These are phyloP conservation scores for Antitype chi DNA, from an alignment of 2,888 invertebrate species.

Conservation along the genomic window DNA sequence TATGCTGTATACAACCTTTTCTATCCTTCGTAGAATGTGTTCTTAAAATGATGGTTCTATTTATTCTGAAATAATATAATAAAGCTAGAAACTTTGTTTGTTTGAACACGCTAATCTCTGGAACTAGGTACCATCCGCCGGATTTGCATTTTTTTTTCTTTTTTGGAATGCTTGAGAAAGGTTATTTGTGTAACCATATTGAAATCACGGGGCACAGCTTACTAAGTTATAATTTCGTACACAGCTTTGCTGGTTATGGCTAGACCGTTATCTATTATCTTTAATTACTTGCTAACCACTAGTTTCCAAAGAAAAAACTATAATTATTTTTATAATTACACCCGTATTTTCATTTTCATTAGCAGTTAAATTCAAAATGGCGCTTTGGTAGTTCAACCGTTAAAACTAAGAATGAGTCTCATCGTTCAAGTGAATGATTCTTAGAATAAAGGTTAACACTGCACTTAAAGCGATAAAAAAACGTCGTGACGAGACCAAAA, in stretches of 20 bases:
- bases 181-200: background rate
- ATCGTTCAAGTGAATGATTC: background rate
- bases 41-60: background rate
- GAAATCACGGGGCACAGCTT: background rate
- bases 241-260: background rate
- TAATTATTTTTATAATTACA: slow-evolving; percentile 6
- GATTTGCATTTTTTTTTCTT: too few relatives aligned
- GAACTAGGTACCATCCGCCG: too few relatives aligned
- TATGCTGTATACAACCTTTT: background rate
- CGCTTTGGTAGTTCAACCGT: too few relatives aligned
- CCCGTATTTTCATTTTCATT: background rate
- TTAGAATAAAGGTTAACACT: background rate
- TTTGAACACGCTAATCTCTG: too few relatives aligned
- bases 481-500: too few relatives aligned
- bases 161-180: background rate
- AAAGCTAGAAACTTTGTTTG: too few relatives aligned
- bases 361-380: slow-evolving; percentile 7
- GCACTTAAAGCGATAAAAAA: background rate
- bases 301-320: slow-evolving; percentile 20
- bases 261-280: slow-evolving; percentile 4
- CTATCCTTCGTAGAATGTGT: background rate
- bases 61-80: background rate
- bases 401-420: background rate
- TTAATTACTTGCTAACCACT: slow-evolving; percentile 1
- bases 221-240: background rate